Conservation (phyloP, 2,113 vertebrate genomes). For the Cyprinodon variegatus region DNA sequence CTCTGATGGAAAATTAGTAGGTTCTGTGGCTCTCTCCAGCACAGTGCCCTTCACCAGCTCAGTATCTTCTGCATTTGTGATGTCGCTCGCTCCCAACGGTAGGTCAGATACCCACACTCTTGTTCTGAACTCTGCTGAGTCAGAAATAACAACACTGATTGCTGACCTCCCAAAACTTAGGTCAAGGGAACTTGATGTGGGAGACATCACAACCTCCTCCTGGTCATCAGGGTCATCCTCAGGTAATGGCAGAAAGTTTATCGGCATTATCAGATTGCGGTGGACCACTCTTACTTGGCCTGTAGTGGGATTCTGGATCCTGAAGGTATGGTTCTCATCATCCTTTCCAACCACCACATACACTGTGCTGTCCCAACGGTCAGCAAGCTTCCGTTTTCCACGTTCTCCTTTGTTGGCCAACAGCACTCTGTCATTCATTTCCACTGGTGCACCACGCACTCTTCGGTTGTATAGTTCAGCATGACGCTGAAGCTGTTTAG, state of each 20-base stretch:
- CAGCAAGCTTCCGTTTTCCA: no score
- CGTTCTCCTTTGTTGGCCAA: no score
- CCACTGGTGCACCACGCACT: no score
- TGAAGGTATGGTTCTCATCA: no score
- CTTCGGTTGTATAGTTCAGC: background rate
- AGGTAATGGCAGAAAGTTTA: background rate
- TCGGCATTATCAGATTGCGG: background rate
- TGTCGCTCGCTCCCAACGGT: background rate
- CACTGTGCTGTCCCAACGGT: no score
- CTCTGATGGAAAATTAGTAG: background rate
- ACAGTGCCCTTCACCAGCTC: background rate
- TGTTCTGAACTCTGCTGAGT: background rate
- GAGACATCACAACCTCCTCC: background rate
- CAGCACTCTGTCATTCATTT: no score
- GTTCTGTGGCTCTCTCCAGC: background rate
- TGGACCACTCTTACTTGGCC: no score
- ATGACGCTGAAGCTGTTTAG: background rate
- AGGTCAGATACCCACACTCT: background rate
- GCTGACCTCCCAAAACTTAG: background rate
- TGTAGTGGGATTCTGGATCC: no score
- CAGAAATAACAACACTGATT: background rate
- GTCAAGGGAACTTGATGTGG: background rate
- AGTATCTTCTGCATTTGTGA: background rate
- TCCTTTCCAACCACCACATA: no score
- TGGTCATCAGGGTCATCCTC: background rate